Evolutionary conservation across 1,140 invertebrate genomes (phyloP).

Genomic region (Drosophila setifemur): DNA sequence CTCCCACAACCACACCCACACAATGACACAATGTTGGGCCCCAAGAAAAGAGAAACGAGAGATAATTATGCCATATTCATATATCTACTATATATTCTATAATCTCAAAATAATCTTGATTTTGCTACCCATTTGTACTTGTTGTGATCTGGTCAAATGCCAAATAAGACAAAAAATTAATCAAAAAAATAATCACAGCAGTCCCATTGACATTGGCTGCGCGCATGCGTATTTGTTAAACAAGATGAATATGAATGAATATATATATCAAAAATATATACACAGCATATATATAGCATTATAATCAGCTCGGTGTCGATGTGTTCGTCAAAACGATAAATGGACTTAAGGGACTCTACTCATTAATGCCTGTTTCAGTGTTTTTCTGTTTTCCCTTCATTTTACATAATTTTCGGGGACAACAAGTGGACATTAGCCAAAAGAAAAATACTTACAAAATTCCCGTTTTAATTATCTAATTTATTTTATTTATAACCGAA

Average conservation of each 20-base stretch:
- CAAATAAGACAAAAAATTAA: too few species aligned
- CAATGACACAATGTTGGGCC: slow-evolving; percentile 42
- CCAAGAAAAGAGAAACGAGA: slow-evolving; percentile 31
- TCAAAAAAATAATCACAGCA: slow-evolving; percentile 64
- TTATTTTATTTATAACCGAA: not conserved
- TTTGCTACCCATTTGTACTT: slow-evolving; percentile 33
- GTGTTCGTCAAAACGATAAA: slow-evolving; percentile 51
- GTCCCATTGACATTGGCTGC: slow-evolving; percentile 69
- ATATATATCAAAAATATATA: slow-evolving; percentile 61
- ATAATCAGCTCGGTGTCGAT: slow-evolving; percentile 62
- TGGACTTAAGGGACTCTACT: slow-evolving; percentile 22
- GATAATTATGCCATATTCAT: slow-evolving; percentile 55
- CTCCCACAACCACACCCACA: slow-evolving; percentile 16
- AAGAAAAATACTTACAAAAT: not conserved
- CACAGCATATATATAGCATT: slow-evolving; percentile 29
- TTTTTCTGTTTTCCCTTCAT: slow-evolving; percentile 6
- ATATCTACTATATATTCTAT: slow-evolving; percentile 34
- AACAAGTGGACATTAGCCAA: not conserved
- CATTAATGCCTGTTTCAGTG: slow-evolving; percentile 51
- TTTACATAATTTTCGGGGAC: not conserved
- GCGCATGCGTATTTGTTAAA: slow-evolving; percentile 77
- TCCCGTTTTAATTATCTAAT: too few species aligned
- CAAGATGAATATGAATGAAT: slow-evolving; percentile 30
- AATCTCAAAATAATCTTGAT: slow-evolving; percentile 25
- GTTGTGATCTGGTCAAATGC: slow-evolving; percentile 46